Percentiles rank a stretch among this genome's conserved stretches.
Conservation (phyloP, 2,797 vertebrate genomes). For the Alosa sapidissima region DNA sequence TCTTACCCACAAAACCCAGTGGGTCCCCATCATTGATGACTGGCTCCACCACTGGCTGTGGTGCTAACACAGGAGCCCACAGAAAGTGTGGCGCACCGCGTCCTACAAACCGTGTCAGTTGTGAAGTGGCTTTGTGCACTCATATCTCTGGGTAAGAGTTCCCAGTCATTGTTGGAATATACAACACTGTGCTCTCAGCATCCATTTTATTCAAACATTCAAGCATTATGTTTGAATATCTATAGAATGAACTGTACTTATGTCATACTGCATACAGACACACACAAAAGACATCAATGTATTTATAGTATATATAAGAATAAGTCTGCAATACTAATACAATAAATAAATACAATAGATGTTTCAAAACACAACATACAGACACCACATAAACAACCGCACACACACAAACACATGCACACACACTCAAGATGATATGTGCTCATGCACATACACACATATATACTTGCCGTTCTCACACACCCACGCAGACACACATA, state of each 20-base stretch:
- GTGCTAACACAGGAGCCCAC: slow-evolving; percentile 58
- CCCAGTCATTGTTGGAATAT: background rate
- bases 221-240: background rate
- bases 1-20: slow-evolving; percentile 50
- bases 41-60: slow-evolving; percentile 48
- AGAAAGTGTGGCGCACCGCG: slow-evolving; percentile 61
- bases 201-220: background rate
- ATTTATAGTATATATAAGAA: background rate
- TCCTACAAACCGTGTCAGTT: slow-evolving; percentile 61
- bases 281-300: background rate
- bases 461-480: slow-evolving; percentile 46
- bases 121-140: background rate
- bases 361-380: slow-evolving; percentile 2
- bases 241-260: background rate
- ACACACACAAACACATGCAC: slow-evolving; percentile 36
- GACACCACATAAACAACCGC: slow-evolving; percentile 23
- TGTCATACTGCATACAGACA: background rate
- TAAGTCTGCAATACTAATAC: background rate
- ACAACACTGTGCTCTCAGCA: background rate
- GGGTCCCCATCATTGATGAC: slow-evolving; percentile 45
- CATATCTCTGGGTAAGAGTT: slow-evolving; percentile 11
- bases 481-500: slow-evolving; percentile 44
- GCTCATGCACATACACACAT: slow-evolving; percentile 29
- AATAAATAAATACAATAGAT: background rate
- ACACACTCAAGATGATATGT: background rate